Conservation (phyloP, 2,113 vertebrate genomes). For the Genyomyrus donnyi region DNA sequence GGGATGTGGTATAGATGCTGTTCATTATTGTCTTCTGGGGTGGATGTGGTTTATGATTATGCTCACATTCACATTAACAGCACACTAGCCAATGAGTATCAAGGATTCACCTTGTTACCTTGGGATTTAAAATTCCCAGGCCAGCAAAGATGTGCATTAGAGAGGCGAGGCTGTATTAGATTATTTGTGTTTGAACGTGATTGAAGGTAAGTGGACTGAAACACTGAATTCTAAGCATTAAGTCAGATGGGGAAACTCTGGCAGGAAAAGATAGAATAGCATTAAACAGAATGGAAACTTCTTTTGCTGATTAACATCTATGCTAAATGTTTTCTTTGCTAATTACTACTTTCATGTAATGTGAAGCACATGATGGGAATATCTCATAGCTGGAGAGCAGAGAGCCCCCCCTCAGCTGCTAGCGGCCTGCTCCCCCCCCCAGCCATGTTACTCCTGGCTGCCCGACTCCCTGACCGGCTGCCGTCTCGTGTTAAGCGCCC, state of each 20-base stretch:
- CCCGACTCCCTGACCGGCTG: neutral
- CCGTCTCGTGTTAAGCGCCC: neutral
- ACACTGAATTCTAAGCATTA: conserved; percentile 9
- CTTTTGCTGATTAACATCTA: conserved; percentile 24
- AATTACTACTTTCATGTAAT: conserved; percentile 24
- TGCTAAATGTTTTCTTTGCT: conserved; percentile 29
- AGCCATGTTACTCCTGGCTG: neutral
- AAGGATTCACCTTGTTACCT: neutral
- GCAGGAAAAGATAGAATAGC: neutral
- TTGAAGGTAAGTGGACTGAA: conserved; percentile 16
- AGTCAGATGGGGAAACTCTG: conserved; percentile 12
- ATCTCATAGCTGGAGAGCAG: neutral
- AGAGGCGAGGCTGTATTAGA: neutral
- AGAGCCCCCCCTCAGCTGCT: neutral
- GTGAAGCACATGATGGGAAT: conserved; percentile 1
- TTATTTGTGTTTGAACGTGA: neutral
- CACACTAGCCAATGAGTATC: neutral
- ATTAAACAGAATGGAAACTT: conserved; percentile 21
- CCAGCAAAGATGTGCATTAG: neutral
- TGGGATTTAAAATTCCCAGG: neutral
- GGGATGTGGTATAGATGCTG: neutral
- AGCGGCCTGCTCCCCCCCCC: neutral
- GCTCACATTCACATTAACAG: neutral
- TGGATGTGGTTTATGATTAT: neutral
- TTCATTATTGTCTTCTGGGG: neutral